Evolutionary conservation across 2,888 invertebrate genomes (phyloP).

Genomic region (Latheticus oryzae): DNA sequence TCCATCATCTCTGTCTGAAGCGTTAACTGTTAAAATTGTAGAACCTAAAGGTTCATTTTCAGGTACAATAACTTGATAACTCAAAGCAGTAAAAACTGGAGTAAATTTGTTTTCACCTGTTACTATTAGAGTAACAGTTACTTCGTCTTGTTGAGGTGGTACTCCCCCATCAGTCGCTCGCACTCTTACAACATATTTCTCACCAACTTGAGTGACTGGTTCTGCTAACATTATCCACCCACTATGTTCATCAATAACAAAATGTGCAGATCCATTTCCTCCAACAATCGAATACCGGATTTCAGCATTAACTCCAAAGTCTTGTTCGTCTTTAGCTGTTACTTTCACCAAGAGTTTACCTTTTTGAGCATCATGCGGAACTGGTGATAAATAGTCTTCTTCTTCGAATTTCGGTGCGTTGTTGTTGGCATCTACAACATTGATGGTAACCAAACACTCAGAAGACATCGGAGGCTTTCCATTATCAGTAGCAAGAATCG

Average conservation of each 20-base stretch:
- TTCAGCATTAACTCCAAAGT: conserved; percentile 91
- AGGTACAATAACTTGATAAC: conserved; percentile 90
- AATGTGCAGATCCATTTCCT: conserved; percentile 83
- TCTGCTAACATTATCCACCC: conserved; percentile 85
- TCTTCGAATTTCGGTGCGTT: conserved; percentile 87
- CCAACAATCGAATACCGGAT: conserved; percentile 80
- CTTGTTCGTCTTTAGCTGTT: conserved; percentile 79
- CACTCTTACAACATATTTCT: conserved; percentile 76
- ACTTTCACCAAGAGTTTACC: conserved; percentile 81
- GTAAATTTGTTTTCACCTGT: conserved; percentile 85
- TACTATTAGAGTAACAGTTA: conserved; percentile 78
- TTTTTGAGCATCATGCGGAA: conserved; percentile 79
- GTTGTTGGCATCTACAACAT: conserved; percentile 92
- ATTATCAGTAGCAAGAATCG: conserved; percentile 92
- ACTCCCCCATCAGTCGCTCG: conserved; percentile 89
- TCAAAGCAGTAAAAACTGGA: conserved; percentile 85
- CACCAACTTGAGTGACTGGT: conserved; percentile 70
- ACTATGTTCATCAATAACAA: conserved; percentile 78
- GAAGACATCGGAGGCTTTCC: conserved; percentile 96
- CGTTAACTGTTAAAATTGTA: conserved; percentile 85
- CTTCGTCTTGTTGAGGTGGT: conserved; percentile 85
- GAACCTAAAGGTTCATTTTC: conserved; percentile 91
- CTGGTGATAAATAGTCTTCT: conserved; percentile 80
- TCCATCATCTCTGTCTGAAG: conserved; percentile 86
- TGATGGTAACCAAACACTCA: conserved; percentile 86